Evolutionary conservation across 2,888 invertebrate species (phyloP).

Genomic region (Philhelius pedissequus): DNA sequence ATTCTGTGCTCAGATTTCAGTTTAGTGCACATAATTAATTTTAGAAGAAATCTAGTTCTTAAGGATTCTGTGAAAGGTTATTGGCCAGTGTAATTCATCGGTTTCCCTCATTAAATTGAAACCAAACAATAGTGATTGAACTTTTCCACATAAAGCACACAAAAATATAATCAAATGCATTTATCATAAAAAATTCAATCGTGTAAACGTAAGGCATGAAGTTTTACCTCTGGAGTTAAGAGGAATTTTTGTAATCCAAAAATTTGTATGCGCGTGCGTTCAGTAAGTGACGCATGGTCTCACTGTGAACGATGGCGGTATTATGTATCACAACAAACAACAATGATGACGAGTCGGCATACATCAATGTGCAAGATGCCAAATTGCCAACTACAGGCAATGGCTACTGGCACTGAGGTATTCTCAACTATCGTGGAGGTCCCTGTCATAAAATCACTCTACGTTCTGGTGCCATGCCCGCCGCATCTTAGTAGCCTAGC

Average conservation of each 20-base stretch:
- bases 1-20: no score
- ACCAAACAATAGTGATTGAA: neutral
- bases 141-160: neutral
- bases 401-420: constrained; percentile 12
- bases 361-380: constrained; percentile 54
- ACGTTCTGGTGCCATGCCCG: constrained; percentile 56
- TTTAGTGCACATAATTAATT: no score
- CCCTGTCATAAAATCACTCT: constrained; percentile 71
- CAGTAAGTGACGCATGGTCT: constrained; percentile 54
- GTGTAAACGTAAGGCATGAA: neutral
- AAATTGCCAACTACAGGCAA: constrained; percentile 27
- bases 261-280: constrained; percentile 50
- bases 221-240: constrained; percentile 22
- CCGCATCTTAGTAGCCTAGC: neutral
- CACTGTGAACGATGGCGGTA: constrained; percentile 40
- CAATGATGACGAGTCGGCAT: constrained; percentile 62
- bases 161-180: neutral
- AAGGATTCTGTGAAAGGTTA: no score
- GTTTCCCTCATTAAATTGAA: neutral
- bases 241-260: constrained; percentile 56
- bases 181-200: neutral
- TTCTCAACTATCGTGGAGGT: constrained; percentile 68
- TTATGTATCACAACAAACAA: constrained; percentile 58
- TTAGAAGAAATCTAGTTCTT: no score
- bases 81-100: no score